Evolutionary conservation across 2,797 vertebrate species (phyloP), one percentile per base, ranked within the genome.

Genomic region (Ctenopoma kingsleyae): DNA sequence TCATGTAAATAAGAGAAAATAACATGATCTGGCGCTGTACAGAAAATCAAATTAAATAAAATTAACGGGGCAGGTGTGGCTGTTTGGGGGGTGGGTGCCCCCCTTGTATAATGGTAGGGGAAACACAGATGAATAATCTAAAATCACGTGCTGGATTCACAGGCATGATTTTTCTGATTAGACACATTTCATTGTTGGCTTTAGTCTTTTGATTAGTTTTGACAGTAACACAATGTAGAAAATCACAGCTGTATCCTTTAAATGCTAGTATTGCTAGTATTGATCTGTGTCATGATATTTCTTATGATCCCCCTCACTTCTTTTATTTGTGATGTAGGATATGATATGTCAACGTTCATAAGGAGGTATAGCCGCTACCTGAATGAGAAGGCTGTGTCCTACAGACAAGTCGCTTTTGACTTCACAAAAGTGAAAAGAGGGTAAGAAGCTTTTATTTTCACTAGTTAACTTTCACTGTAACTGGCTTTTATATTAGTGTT

Each of bases 391-490:
- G 97, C 97, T 52, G 96, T 98, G 90, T 98, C 97, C 44, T 98
- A 98, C 90, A 95, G 97, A 94, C 97, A 97, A 91, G 97, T 98
- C 63, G 97, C 97, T 75, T 98, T 98, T 91, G 97, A 98, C 93
- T 98, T 98, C 91, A 98, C 97, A 25, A 98, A 98, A 96, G 97
- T 98, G 87, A 98, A 98, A 94, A 92, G 97, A 95, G 97, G 97
- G 97, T 98, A 93, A 96, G 96, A 10, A 44, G 27, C 32, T 57
- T 71, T 65, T 15, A 17, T 54, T 67, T 35, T 52, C 2, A 44
- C 10, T 51, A n/a, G 12, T 64, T 48, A 13, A 23, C 17, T 48
- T 69, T 50, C 17, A 2, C 23, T 54, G n/a, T 27, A 43, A 20
- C 36, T 1, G 16, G 10, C 11, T 36, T 36, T 36, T 7, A 17